phyloP scores from a whole-genome alignment of 2,797 vertebrate species.

The Adelosebastes latens region DNA sequence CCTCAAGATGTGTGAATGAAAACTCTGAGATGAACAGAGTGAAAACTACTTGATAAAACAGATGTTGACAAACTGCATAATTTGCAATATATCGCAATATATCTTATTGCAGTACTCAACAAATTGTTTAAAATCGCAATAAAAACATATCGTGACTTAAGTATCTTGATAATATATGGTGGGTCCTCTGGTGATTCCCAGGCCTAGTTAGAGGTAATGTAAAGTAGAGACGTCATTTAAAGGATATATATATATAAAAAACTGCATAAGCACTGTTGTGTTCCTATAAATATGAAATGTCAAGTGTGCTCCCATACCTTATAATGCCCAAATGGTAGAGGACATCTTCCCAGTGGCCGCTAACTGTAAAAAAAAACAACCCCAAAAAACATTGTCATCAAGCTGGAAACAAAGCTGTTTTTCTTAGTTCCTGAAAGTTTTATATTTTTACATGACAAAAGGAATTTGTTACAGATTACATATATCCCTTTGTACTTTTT shows the following conservation, averaged over 20 bases:
- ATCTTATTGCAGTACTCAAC: no score
- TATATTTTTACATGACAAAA: not conserved
- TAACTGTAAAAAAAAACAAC: conserved; percentile 65
- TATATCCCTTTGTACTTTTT: not conserved
- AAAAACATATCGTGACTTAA: no score
- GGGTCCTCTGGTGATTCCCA: no score
- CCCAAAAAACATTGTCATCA: not conserved
- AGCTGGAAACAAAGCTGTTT: not conserved
- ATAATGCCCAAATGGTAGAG: conserved; percentile 82
- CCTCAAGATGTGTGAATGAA: no score
- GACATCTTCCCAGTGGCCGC: conserved; percentile 74
- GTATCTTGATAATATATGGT: no score
- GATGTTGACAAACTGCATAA: no score
- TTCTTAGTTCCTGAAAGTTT: not conserved
- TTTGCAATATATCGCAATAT: no score
- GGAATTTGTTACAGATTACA: not conserved
- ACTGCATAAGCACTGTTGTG: not conserved
- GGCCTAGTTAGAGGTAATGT: not conserved
- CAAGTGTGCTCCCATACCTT: conserved; percentile 69
- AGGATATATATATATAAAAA: not conserved
- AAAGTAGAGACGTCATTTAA: not conserved
- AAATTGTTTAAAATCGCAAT: no score
- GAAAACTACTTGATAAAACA: no score
- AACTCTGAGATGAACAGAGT: no score
- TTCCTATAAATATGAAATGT: not conserved